Evolutionary conservation across 2,113 vertebrate genomes (phyloP), one percentile per base, ranked within the genome.

Genomic region (Oriolus oriolus): DNA sequence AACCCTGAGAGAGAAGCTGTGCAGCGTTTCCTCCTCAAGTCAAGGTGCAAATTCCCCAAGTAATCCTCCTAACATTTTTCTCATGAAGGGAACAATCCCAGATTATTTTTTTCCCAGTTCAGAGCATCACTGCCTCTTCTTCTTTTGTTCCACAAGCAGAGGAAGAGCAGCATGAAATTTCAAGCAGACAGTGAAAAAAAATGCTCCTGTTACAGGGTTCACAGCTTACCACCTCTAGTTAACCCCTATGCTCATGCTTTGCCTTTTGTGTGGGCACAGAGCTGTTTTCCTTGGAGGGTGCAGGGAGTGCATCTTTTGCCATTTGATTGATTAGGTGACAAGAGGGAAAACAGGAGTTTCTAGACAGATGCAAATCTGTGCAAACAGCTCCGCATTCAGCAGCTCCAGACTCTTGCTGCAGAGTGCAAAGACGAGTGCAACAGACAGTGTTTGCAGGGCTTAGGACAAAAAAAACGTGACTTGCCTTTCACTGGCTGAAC

Each of bases 381-480:
- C 85, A 78, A 95, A 87, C 84, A 89, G 59, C 39, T 84, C 41
- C 5, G 9, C 79, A 80, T 90, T 97, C 85, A 93, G 74, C 53
- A 65, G 69, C 50, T 68, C 83, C 80, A 83, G 91, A 86, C 39
- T 6, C 88, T 73, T 1, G 1, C 84, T 45, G 70, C 3, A 4
- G 81, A 93, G 89, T 8, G 44, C 70, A 69, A 79, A 73, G 84
- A 82, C 0, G 2, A 95, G 71, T 49, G 80, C 78, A 64, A 42
- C 69, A 90, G 60, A 63, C 44, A 74, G 53, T 93, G 91, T 96
- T 97, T 94, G 90, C 92, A 91, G 86, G 79, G 75, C 64, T 91
- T 54, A 71, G 75, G 93, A 91, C 70, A 94, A 87, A 92, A 94
- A 91, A 90, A 69, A 63, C n/a, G 44, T 96, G 92, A 91, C 84